These are phyloP conservation scores for Sinohyriopsis cumingii DNA, from an alignment of 2,888 invertebrate species.

Conservation along the genomic window DNA sequence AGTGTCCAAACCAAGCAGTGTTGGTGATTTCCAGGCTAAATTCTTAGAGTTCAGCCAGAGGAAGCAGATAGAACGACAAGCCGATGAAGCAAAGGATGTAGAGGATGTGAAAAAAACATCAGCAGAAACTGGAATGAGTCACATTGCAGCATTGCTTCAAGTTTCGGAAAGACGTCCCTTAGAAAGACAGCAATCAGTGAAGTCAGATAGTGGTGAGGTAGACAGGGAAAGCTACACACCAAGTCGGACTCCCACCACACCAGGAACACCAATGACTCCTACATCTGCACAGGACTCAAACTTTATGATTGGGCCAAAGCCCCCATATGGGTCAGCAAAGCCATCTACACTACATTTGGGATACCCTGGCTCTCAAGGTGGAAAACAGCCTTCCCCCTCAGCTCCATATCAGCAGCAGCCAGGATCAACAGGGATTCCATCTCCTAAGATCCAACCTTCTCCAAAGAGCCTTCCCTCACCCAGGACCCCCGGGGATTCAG, in stretches of 20 bases:
- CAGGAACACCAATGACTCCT: constrained; percentile 42
- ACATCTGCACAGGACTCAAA: constrained; percentile 20
- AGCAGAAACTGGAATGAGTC: constrained; percentile 39
- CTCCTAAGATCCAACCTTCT: constrained; percentile 56
- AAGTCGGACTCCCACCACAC: constrained; percentile 29
- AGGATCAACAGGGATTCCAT: constrained; percentile 48
- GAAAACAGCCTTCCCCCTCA: constrained; percentile 37
- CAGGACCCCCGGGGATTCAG: constrained; percentile 60
- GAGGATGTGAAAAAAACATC: constrained; percentile 31
- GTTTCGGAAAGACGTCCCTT: constrained; percentile 9
- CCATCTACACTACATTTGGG: constrained; percentile 47
- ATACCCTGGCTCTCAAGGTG: constrained; percentile 16
- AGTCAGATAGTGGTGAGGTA: constrained; percentile 26
- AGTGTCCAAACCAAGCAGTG: constrained; percentile 73
- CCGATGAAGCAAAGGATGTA: constrained; percentile 21
- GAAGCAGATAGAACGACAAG: constrained; percentile 37
- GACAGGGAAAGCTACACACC: constrained; percentile 21
- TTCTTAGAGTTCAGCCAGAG: constrained; percentile 70
- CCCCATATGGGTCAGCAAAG: constrained; percentile 38
- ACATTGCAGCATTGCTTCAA: constrained; percentile 58
- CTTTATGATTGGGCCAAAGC: constrained; percentile 31
- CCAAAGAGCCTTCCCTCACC: constrained; percentile 62
- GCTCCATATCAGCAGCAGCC: constrained; percentile 21
- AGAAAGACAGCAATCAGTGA: constrained; percentile 16
- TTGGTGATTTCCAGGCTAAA: constrained; percentile 67